phyloP scores from a whole-genome alignment of 2,797 vertebrate genomes.

The Chelonia mydas region DNA sequence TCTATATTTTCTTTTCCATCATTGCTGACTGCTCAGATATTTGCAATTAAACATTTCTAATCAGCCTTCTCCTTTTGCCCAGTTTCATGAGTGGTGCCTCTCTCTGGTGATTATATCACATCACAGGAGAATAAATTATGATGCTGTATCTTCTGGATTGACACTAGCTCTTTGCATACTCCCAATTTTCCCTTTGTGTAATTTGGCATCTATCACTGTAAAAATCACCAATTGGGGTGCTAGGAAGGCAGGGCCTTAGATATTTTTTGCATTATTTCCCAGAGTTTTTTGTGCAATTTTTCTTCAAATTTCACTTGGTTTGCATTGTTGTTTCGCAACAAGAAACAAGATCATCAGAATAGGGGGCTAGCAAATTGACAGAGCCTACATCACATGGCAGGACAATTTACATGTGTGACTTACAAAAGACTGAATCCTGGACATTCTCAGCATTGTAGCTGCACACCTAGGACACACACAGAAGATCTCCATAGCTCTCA shows the following conservation, averaged over 20 bases:
- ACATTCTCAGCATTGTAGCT: conserved; percentile 20
- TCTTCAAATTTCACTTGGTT: not conserved
- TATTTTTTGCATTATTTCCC: not conserved
- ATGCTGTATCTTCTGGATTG: not conserved
- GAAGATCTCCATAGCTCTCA: conserved; percentile 66
- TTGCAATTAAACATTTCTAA: not conserved
- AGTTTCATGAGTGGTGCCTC: not conserved
- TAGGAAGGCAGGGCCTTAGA: not conserved
- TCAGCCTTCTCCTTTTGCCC: rapidly evolving
- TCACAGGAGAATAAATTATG: not conserved
- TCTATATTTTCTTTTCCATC: not conserved
- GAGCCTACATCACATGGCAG: not conserved
- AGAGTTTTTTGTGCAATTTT: not conserved
- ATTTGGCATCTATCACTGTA: not conserved
- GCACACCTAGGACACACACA: conserved; percentile 59
- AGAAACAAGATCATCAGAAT: not conserved
- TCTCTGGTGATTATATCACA: not conserved
- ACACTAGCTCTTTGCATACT: not conserved
- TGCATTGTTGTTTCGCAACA: not conserved
- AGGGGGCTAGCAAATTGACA: not conserved
- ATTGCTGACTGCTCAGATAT: not conserved
- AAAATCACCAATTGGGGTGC: not conserved
- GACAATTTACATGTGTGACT: not conserved
- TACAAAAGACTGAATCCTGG: not conserved
- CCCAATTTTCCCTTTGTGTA: not conserved